Percentiles rank a stretch among this genome's conserved stretches.
Conservation (phyloP, 1,140 invertebrate genomes). For the Trachelipus rathkii region DNA sequence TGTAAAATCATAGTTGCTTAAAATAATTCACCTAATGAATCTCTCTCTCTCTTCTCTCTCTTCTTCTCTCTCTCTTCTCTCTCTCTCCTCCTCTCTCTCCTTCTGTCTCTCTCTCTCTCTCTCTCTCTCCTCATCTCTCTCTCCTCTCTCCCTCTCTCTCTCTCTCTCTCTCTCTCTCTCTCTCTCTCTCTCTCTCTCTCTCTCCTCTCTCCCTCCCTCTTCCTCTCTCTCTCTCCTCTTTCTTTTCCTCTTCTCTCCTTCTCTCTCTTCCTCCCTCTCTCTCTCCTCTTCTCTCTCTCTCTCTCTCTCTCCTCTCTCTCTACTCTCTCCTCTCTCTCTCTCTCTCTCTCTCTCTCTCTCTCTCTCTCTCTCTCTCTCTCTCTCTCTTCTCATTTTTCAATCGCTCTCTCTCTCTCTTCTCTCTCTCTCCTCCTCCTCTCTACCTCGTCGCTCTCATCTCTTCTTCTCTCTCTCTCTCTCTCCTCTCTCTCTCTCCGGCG, state of each 20-base stretch:
- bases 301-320: background rate
- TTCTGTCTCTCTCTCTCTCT: no score
- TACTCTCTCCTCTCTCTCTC: no score
- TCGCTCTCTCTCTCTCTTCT: background rate
- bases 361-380: no score
- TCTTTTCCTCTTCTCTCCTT: background rate
- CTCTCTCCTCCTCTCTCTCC: no score
- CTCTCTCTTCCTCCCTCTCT: background rate
- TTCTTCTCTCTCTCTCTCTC: no score
- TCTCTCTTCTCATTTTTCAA: no score
- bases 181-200: background rate
- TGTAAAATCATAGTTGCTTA: no score
- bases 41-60: background rate
- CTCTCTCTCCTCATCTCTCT: background rate
- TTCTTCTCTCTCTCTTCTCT: no score
- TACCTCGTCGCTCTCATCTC: no score
- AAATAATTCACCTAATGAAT: no score
- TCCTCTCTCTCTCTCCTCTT: background rate
- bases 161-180: background rate
- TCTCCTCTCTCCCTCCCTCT: background rate
- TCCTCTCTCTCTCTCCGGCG: no score
- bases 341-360: no score
- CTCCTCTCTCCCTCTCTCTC: background rate
- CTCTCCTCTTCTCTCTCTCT: background rate
- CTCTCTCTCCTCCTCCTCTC: background rate